These are phyloP conservation scores for Lobophora halterata DNA, from an alignment of 2,888 invertebrate genomes.

Conservation along the genomic window DNA sequence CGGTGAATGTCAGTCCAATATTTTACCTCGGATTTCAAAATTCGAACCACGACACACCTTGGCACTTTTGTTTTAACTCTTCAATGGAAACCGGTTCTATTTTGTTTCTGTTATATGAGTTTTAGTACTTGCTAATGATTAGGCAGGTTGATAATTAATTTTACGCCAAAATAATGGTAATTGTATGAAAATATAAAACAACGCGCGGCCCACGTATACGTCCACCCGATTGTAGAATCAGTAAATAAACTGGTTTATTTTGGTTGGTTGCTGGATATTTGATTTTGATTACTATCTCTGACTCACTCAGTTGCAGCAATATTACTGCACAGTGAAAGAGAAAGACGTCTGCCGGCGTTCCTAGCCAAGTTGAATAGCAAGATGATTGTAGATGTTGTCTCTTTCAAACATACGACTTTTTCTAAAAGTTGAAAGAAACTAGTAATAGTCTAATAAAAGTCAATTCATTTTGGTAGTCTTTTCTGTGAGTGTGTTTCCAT, in stretches of 20 bases:
- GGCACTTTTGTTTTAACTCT: slow-evolving; percentile 15
- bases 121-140: slow-evolving; percentile 1
- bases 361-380: slow-evolving; percentile 1
- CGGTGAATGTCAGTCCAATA: not conserved
- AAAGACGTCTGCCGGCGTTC: too few species aligned
- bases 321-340: too few species aligned
- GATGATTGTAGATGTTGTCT: not conserved
- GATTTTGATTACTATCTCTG: too few species aligned
- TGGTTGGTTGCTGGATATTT: slow-evolving; percentile 8
- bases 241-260: slow-evolving; percentile 78
- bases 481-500: too few species aligned
- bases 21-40: slow-evolving; percentile 46
- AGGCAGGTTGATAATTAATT: not conserved
- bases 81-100: slow-evolving; percentile 4
- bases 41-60: slow-evolving; percentile 67
- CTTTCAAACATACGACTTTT: slow-evolving; percentile 2
- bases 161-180: slow-evolving; percentile 1
- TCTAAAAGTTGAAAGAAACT: too few species aligned
- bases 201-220: slow-evolving; percentile 39
- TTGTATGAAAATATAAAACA: slow-evolving; percentile 12
- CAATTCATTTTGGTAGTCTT: too few species aligned
- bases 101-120: slow-evolving; percentile 1
- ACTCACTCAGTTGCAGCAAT: too few species aligned
- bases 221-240: slow-evolving; percentile 46
- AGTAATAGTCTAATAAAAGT: too few species aligned